Conservation (phyloP, 2,888 invertebrate species). For the Ectropis crepuscularia region DNA sequence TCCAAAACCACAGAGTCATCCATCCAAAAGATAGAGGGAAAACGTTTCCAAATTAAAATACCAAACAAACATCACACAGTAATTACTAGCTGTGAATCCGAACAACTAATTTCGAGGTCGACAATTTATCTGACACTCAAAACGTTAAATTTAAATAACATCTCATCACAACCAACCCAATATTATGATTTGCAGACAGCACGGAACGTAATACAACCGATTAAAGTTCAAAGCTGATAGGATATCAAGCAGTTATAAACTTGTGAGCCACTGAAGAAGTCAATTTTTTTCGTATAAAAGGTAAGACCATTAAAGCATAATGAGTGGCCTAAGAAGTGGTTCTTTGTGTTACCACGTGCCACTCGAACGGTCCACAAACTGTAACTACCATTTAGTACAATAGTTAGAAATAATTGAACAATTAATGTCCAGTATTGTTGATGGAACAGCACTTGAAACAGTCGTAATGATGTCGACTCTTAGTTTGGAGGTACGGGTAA, state of each 20-base stretch:
- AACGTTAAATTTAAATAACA: conserved; percentile 55
- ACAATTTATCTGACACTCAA: conserved; percentile 79
- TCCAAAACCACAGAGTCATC: conserved; percentile 51
- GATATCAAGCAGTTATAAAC: conserved; percentile 17
- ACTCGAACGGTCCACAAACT: conserved; percentile 59
- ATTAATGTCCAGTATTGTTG: conserved; percentile 71
- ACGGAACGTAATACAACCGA: conserved; percentile 31
- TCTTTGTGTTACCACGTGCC: conserved; percentile 80
- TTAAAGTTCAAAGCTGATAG: conserved; percentile 44
- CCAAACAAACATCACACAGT: conserved; percentile 57
- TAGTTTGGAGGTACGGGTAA: conserved; percentile 34
- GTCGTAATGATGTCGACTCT: conserved; percentile 73
- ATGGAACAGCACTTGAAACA: conserved; percentile 74
- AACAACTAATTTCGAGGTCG: conserved; percentile 77
- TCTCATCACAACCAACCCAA: conserved; percentile 30
- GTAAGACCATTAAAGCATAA: conserved; percentile 81
- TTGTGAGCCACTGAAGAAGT: conserved; percentile 65
- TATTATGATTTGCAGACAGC: conserved; percentile 17
- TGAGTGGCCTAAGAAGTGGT: conserved; percentile 80
- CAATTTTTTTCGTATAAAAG: conserved; percentile 69
- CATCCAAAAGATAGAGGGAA: conserved; percentile 46
- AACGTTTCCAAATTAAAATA: conserved; percentile 65
- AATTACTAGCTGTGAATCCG: conserved; percentile 77
- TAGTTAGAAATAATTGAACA: conserved; percentile 80
- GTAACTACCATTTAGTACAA: conserved; percentile 81